phyloP scores from a whole-genome alignment of 2,113 vertebrate genomes.

The Seriola aureovittata region DNA sequence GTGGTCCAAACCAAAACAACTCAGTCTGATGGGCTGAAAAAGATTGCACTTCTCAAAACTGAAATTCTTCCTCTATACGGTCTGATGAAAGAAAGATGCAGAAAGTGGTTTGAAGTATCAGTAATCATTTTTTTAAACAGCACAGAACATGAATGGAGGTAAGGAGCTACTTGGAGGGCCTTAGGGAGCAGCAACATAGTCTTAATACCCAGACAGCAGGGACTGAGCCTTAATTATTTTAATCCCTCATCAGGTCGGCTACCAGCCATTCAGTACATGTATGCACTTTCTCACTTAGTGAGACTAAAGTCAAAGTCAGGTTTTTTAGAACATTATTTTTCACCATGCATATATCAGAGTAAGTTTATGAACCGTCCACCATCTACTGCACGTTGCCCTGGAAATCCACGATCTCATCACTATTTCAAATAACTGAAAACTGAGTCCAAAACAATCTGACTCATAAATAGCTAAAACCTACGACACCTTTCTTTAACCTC shows the following conservation, averaged over 20 bases:
- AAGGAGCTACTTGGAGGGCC: neutral
- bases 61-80: conserved; percentile 6
- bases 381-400: neutral
- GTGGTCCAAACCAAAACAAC: conserved; percentile 21
- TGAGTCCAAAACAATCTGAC: neutral
- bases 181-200: conserved; percentile 32
- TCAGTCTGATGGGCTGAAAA: conserved; percentile 14
- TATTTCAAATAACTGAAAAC: neutral
- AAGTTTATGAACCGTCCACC: neutral
- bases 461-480: neutral
- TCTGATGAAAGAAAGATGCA: conserved; percentile 3
- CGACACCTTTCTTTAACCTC: neutral
- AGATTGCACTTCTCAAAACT: conserved; percentile 42
- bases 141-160: neutral
- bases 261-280: neutral
- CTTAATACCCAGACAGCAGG: conserved; percentile 25
- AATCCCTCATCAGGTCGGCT: conserved; percentile 22
- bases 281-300: neutral
- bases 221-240: conserved; percentile 44
- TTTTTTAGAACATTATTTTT: neutral
- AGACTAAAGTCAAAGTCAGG: neutral
- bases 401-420: neutral
- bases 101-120: conserved; percentile 17
- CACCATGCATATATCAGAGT: neutral
- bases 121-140: conserved; percentile 10